Evolutionary conservation across 1,140 invertebrate species (phyloP).

Genomic region (Drosophila bocqueti): DNA sequence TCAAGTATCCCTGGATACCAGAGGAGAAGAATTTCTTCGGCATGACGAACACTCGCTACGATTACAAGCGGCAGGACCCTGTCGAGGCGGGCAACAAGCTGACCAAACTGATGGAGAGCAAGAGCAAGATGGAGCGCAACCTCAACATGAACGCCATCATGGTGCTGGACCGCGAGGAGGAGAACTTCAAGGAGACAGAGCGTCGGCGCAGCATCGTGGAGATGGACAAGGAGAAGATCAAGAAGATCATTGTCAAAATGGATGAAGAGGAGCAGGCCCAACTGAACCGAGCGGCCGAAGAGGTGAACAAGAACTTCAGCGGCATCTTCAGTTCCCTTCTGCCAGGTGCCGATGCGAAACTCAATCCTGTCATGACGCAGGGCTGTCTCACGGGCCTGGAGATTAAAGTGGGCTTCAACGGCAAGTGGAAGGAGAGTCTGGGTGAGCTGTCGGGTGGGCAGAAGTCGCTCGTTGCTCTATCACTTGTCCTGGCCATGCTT

Average conservation of each 20-base stretch:
- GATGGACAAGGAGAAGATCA: constrained; percentile 93
- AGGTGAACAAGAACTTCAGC: constrained; percentile 97
- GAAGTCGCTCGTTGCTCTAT: constrained; percentile 97
- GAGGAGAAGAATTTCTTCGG: constrained; percentile 93
- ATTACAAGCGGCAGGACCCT: constrained; percentile 87
- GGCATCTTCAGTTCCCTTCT: constrained; percentile 97
- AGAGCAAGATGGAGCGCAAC: constrained; percentile 91
- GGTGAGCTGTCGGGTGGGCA: constrained; percentile 98
- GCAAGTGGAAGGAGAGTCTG: constrained; percentile 98
- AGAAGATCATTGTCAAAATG: constrained; percentile 93
- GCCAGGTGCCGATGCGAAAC: constrained; percentile 94
- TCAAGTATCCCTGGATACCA: constrained; percentile 90
- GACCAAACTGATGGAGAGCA: constrained; percentile 88
- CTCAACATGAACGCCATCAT: constrained; percentile 95
- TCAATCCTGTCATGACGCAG: constrained; percentile 91
- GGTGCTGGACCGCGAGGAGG: constrained; percentile 94
- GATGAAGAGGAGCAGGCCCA: constrained; percentile 95
- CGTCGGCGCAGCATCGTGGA: constrained; percentile 94
- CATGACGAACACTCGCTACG: constrained; percentile 88
- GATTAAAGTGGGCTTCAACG: constrained; percentile 96
- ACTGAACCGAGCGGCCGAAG: constrained; percentile 92
- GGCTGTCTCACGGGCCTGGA: constrained; percentile 94
- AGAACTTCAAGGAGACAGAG: constrained; percentile 93
- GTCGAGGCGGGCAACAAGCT: constrained; percentile 88
- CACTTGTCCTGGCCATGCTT: constrained; percentile 97